Base-by-base conservation (phyloP, 2,113 vertebrate species). In the Tyrannus savana region DNA sequence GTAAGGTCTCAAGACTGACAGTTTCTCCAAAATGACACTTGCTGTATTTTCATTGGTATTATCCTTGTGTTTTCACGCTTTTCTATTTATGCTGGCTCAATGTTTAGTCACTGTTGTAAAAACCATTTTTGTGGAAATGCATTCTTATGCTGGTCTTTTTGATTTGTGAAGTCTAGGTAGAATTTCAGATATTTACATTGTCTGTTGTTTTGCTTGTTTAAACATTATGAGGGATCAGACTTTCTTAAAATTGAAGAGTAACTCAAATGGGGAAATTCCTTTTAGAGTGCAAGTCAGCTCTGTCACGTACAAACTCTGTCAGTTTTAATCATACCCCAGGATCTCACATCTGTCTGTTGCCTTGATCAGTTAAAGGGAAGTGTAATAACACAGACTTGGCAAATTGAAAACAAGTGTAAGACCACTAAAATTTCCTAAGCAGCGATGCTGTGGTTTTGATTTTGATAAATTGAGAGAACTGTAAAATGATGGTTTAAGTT, bases 331-430 rank as follows among this genome's bases (percentile, higher is more conserved):
- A 31, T 27, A 41, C 79, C 31, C 24, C 42, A 55, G 91, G 62
- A 79, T 89, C 55, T 84, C 25, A n/a, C 33, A 58, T 80, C n/a
- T 92, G 27, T 84, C 42, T 69, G 31, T 77, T 93, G 33, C 7
- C 47, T 89, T 89, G 78, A 62, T 96, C 47, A 69, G 1, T 95
- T 96, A 49, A 93, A 92, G 58, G 67, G 28, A 94, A 95, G 76
- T 53, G 39, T 39, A 39, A 5, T 50, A 93, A 72, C 64, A 71
- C 10, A 78, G 56, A 8, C 41, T 75, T 81, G 84, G n/a, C 58
- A 84, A 95, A 77, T 62, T 28, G 60, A 95, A 97, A 90, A 47
- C 37, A 84, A 93, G 46, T 44, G 49, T 79, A 63, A 82, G 53
- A 14, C 77, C 37, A 52, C 58, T 78, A 46, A 91, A 91, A 52